A percentile compares a stretch with the other conserved stretches of the same genome.
Conservation (phyloP, 2,113 vertebrate species). For the Merops nubicus region DNA sequence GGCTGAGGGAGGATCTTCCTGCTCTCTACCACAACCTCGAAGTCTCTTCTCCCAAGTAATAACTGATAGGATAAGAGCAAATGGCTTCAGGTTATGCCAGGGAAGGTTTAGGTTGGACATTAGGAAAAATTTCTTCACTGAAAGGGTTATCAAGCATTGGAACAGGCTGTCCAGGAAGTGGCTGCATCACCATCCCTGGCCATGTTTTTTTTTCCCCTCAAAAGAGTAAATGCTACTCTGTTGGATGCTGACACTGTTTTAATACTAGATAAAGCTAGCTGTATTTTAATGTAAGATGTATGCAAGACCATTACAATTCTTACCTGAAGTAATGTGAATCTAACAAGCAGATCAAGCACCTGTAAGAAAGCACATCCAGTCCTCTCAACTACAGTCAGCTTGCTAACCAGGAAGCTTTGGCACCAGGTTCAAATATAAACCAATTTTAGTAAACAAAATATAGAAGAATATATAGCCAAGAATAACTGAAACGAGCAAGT, state of each 20-base stretch:
- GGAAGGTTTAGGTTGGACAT: no score
- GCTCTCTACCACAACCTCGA: no score
- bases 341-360: not conserved
- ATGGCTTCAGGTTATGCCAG: no score
- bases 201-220: not conserved
- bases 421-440: not conserved
- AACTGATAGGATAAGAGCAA: no score
- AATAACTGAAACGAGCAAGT: not conserved
- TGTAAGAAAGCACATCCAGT: not conserved
- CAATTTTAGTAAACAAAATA: not conserved
- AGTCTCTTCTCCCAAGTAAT: no score
- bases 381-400: not conserved
- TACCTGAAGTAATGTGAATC: not conserved
- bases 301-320: not conserved
- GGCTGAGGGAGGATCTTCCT: no score
- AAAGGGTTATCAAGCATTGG: no score
- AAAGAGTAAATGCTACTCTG: not conserved
- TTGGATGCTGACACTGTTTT: not conserved
- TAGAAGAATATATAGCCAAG: not conserved
- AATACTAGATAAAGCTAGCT: not conserved
- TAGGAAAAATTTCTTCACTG: no score
- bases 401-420: not conserved
- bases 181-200: no score
- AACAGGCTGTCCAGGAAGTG: no score
- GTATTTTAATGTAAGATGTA: not conserved